These are phyloP conservation scores for Pangasianodon gigas DNA, from an alignment of 2,113 vertebrate species.

Conservation along the genomic window DNA sequence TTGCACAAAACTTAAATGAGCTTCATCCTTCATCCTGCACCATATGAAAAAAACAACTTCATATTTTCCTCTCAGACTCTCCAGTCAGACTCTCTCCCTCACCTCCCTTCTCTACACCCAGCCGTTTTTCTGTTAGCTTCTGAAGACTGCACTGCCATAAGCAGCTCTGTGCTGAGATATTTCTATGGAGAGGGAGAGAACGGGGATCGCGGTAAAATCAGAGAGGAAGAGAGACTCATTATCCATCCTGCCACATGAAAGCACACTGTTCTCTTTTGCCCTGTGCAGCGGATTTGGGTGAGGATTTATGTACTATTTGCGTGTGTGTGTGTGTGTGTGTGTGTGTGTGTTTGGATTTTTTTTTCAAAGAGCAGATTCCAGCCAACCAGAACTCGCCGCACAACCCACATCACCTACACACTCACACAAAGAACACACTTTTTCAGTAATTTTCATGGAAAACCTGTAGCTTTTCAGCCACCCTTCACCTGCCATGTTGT, in stretches of 20 bases:
- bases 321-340: not conserved
- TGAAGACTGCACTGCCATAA: not conserved
- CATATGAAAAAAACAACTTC: not conserved
- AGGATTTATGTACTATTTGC: conserved; percentile 50
- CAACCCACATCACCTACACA: conserved; percentile 20
- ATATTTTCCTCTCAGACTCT: conserved; percentile 12
- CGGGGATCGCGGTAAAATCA: not conserved
- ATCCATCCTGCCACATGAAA: conserved; percentile 51
- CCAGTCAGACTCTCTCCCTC: not conserved
- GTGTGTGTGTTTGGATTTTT: conserved; percentile 8
- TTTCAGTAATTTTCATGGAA: not conserved
- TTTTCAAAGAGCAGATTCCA: conserved; percentile 54
- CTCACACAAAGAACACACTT: not conserved
- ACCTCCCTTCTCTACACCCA: not conserved
- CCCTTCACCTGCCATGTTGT: not conserved
- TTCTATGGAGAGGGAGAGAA: not conserved
- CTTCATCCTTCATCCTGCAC: conserved; percentile 20
- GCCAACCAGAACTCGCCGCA: conserved; percentile 12
- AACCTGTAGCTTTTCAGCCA: not conserved
- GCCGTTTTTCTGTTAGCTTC: conserved; percentile 3
- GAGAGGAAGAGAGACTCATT: conserved; percentile 37
- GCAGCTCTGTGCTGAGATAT: not conserved
- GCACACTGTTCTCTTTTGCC: conserved; percentile 33
- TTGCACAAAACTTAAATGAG: conserved; percentile 13
- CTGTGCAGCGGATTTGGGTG: not conserved